These are phyloP conservation scores for Ectropis crepuscularia DNA, from an alignment of 2,888 invertebrate species.

Conservation along the genomic window DNA sequence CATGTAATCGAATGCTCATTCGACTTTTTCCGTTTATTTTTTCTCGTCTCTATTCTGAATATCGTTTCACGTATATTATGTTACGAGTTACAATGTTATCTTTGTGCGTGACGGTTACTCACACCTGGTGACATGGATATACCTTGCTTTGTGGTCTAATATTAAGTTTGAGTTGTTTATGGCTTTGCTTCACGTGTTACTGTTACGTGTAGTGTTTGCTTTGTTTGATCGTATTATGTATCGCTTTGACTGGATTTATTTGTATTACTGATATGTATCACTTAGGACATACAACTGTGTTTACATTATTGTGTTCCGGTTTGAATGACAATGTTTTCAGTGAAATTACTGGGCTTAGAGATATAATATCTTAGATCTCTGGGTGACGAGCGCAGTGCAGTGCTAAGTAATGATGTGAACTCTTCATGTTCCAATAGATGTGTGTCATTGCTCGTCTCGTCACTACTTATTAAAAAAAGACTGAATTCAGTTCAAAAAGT, in stretches of 20 bases:
- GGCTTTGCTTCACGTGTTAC: conserved; percentile 45
- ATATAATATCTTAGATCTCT: no score
- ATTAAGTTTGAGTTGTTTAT: conserved; percentile 71
- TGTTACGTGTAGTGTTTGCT: conserved; percentile 20
- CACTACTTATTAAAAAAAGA: no score
- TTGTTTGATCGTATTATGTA: conserved; percentile 18
- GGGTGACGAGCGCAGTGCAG: no score
- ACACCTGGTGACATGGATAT: conserved; percentile 79
- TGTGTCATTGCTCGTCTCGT: no score
- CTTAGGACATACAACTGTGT: no score
- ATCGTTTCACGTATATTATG: conserved; percentile 64
- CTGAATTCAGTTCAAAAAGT: no score
- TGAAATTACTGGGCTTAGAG: no score
- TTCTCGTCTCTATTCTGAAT: conserved; percentile 50
- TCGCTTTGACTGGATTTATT: conserved; percentile 10
- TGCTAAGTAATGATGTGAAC: no score
- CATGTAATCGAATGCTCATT: neutral
- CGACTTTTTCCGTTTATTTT: conserved; percentile 1
- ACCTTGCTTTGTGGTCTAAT: conserved; percentile 70
- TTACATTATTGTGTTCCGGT: no score
- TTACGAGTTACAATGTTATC: conserved; percentile 55
- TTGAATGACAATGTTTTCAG: no score
- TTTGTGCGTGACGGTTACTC: conserved; percentile 69
- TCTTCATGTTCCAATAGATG: no score
- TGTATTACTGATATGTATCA: conserved; percentile 3